Conservation (phyloP, 1,140 invertebrate species). For the Drosophila neocordata region DNA sequence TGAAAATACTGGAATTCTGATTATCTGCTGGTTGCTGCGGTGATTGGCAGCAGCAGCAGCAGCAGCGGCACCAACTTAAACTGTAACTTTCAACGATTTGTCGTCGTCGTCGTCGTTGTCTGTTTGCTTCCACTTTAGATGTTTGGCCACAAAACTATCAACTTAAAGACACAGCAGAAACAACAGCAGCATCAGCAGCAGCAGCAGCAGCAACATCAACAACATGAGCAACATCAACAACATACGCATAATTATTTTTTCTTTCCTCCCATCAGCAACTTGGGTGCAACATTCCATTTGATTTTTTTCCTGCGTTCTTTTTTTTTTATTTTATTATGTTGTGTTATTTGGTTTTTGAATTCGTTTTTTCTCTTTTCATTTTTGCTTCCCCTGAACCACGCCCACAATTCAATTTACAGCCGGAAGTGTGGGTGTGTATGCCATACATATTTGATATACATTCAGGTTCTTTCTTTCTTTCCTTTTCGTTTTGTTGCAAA, state of each 20-base stretch:
- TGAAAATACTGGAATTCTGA: slow-evolving; percentile 81
- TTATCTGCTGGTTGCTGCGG: slow-evolving; percentile 53
- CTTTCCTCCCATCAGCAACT: slow-evolving; percentile 39
- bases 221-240: slow-evolving; percentile 39
- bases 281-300: slow-evolving; percentile 59
- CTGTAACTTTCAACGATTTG: slow-evolving; percentile 80
- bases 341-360: slow-evolving; percentile 4
- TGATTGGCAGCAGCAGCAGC: slow-evolving; percentile 34
- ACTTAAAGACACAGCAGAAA: slow-evolving; percentile 35
- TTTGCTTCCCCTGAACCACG: slow-evolving; percentile 40
- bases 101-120: slow-evolving; percentile 57
- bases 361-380: slow-evolving; percentile 17
- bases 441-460: slow-evolving; percentile 65
- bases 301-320: slow-evolving; percentile 15
- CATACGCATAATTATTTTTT: slow-evolving; percentile 68
- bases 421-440: slow-evolving; percentile 76
- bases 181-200: slow-evolving; percentile 4
- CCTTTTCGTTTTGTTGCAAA: slow-evolving; percentile 37
- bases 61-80: slow-evolving; percentile 65
- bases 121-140: slow-evolving; percentile 50
- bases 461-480: slow-evolving; percentile 26
- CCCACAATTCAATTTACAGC: slow-evolving; percentile 78
- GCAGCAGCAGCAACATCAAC: slow-evolving; percentile 12
- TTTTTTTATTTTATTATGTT: slow-evolving; percentile 8
- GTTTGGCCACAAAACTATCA: slow-evolving; percentile 68